Evolutionary conservation across 64 coral and sea anemone species (phyloP), one percentile per base, ranked within the genome.

Genomic region (Catalaphyllia jardinei): DNA sequence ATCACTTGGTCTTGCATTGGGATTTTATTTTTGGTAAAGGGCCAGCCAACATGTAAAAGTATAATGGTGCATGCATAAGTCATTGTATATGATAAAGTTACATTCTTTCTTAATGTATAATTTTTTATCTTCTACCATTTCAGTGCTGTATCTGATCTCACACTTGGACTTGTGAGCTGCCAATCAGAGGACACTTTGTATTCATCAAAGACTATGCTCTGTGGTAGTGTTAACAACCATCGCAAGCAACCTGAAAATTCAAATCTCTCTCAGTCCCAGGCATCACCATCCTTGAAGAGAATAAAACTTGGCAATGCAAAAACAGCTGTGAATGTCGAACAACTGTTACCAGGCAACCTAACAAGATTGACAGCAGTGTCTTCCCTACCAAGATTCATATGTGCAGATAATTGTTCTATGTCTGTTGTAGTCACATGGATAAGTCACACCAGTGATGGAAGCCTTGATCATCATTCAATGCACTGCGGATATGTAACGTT

Each of bases 401-500:
- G 46, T 19, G 25, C 11, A 50, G 62, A 51, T 35, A 69, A 20
- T 84, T 84, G 62, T 69, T 51, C 38, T 4, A 20, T 84, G 62
- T 69, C 62, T 25, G 81, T 84, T 50, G 63, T 84, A 16, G 31
- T 84, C 3, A 50, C 62, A 27, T 84, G 81, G 81, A 84, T 20
- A 35, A 84, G 62, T 84, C 8, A 84, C 24, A 3, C 24, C 24
- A 10, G 31, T 13, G 22, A 83, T 83, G 61, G 79, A 65, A 83
- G 79, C 30, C 0, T 39, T 71, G 81, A 84, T 69, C 35, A 24
- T 30, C 62, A 71, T 69, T 69, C 38, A 10, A 84, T 71, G 81
- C 81, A 84, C 39, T 84, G 81, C 28, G 81, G 81, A 84, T 33
- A 84, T 50, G 20, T 84, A 39, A 71, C 33, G 27, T 50, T 84